Percentiles rank a stretch among this genome's conserved stretches.
Evolutionary conservation across 2,113 vertebrate genomes (phyloP).

Genomic region (Rutilus rutilus): DNA sequence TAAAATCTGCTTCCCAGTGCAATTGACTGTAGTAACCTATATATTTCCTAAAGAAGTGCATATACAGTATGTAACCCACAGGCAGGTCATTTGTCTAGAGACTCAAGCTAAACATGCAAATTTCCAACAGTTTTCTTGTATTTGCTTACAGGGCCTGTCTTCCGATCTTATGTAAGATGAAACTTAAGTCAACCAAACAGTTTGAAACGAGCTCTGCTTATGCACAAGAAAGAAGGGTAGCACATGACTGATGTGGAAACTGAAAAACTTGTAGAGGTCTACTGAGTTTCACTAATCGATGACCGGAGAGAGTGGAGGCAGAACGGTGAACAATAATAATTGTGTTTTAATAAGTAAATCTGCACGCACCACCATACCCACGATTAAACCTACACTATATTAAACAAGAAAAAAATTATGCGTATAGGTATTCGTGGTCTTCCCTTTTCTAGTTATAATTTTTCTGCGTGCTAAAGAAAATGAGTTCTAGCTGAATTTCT

Average conservation of each 20-base stretch:
- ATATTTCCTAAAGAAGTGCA: not conserved
- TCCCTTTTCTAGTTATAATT: not conserved
- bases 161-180: not conserved
- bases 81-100: not conserved
- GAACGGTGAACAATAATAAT: not conserved
- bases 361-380: not conserved
- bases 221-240: not conserved
- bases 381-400: not conserved
- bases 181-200: not conserved
- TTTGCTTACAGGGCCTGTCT: slow-evolving; percentile 27
- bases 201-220: not conserved
- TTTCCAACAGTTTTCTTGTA: not conserved
- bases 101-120: slow-evolving; percentile 2
- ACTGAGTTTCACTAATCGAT: not conserved
- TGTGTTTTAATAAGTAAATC: not conserved
- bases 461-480: not conserved
- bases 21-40: not conserved
- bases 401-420: not conserved
- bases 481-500: not conserved
- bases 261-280: not conserved
- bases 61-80: not conserved
- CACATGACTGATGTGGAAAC: not conserved
- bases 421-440: too few species aligned
- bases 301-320: not conserved
- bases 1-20: slow-evolving; percentile 1